Evolutionary conservation across 2,888 invertebrate genomes (phyloP), one percentile per base, ranked within the genome.

Genomic region (Geotrupes spiniger): DNA sequence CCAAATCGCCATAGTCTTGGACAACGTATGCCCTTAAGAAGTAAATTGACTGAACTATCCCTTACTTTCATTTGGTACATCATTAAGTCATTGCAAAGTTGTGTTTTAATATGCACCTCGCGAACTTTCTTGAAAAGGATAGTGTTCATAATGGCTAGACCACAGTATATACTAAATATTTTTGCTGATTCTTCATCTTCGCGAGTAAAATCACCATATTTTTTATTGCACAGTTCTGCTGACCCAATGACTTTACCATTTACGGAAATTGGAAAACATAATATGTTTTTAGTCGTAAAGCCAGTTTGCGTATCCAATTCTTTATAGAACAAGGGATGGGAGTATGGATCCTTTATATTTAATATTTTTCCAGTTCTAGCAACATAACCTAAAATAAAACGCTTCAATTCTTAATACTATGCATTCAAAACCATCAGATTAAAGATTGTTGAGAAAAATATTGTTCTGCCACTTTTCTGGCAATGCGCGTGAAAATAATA

Each of bases 211-310:
- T 82, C 80, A 0, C 80, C 77, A 5, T 83, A 82, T 42, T 74
- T 75, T 72, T 90, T 91, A 72, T 91, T 91, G 65, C 88, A 85
- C 41, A 90, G 71, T 69, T 87, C 85, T 1, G 87, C 87, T 6
- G 89, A 87, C 4, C 90, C 91, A 53, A 78, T 60, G 28, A 81
- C 78, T 1, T 77, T 78, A 0, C 75, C 70, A 61, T 86, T 85
- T 64, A 89, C 87, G 51, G 85, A 81, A 56, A 93, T 89, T 1
- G 93, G 92, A 67, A 92, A 90, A 69, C 89, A 89, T 11, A 93
- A 75, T 53, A 92, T 83, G 64, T 86, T 87, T 67, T 88, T 82
- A 57, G 89, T 88, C 57, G 80, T 80, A 56, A 87, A 83, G 1
- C 85, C 87, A 5, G 88, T 88, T 25, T 78, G 74, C 58, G 86